A percentile compares a stretch with the other conserved stretches of the same genome.
phyloP scores from a whole-genome alignment of 2,113 vertebrate species.

The Tretioscincus oriximinensis region DNA sequence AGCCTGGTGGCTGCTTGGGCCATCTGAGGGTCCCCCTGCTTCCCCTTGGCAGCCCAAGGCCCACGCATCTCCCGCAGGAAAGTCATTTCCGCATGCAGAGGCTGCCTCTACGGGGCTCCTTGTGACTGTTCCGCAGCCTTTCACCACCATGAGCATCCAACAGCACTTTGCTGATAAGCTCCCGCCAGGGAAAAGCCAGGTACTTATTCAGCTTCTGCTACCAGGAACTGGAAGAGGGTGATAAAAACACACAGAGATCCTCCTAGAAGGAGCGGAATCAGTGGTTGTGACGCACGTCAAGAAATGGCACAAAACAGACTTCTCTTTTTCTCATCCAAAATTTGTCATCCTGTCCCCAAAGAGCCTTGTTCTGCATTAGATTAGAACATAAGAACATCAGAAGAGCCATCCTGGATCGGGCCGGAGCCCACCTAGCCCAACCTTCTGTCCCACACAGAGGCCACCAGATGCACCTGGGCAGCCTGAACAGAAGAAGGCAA shows the following conservation, averaged over 20 bases:
- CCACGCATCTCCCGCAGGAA: conserved; percentile 16
- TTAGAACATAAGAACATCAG: too few species aligned
- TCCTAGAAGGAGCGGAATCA: conserved; percentile 4
- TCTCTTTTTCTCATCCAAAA: not conserved
- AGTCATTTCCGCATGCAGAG: conserved; percentile 25
- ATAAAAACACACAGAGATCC: conserved; percentile 19
- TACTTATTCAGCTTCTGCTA: conserved; percentile 19
- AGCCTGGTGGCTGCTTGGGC: conserved; percentile 58
- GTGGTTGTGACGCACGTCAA: not conserved
- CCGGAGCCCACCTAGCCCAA: too few species aligned
- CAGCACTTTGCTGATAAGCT: not conserved
- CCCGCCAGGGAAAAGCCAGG: not conserved
- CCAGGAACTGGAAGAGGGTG: conserved; percentile 38
- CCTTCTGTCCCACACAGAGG: too few species aligned
- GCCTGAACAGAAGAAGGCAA: too few species aligned
- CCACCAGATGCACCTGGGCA: too few species aligned
- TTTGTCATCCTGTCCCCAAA: too few species aligned
- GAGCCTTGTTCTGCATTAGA: too few species aligned
- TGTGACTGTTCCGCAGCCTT: not conserved
- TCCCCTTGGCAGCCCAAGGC: conserved; percentile 43
- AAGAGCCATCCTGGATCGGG: too few species aligned
- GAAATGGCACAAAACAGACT: conserved; percentile 15
- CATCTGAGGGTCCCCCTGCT: conserved; percentile 58
- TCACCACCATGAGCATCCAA: not conserved
- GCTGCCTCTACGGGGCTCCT: not conserved